Evolutionary conservation across 2,888 invertebrate species (phyloP).

Genomic region (Meghimatium bilineatum): DNA sequence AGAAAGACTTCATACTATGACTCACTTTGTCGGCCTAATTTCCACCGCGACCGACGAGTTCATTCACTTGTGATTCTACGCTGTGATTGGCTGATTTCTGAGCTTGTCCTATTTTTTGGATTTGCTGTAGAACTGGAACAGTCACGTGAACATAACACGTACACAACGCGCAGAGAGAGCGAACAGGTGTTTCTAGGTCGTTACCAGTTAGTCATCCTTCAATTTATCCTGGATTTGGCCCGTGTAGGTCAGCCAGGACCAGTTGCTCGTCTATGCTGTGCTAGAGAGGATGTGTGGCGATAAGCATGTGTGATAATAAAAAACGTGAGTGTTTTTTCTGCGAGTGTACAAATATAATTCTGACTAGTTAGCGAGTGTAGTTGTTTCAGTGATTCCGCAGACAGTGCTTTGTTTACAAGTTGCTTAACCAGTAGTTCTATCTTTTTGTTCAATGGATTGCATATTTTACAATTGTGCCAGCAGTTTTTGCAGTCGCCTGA

Average conservation of each 20-base stretch:
- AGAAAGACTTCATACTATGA: background rate
- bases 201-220: slow-evolving; percentile 30
- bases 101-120: slow-evolving; percentile 24
- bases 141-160: background rate
- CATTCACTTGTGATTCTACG: slow-evolving; percentile 35
- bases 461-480: no score
- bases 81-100: slow-evolving; percentile 25
- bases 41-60: slow-evolving; percentile 17
- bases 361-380: no score
- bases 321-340: background rate
- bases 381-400: no score
- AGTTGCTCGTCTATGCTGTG: slow-evolving; percentile 32
- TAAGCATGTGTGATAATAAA: background rate
- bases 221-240: slow-evolving; percentile 9
- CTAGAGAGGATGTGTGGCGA: slow-evolving; percentile 10
- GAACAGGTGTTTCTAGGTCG: slow-evolving; percentile 47
- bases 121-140: slow-evolving; percentile 10
- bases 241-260: slow-evolving; percentile 15
- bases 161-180: slow-evolving; percentile 31
- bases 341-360: no score
- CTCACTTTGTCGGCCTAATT: background rate
- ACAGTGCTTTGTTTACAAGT: background rate
- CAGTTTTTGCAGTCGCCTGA: background rate
- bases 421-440: background rate
- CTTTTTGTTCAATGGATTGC: background rate